A percentile compares a stretch with the other conserved stretches of the same genome.
phyloP scores from a whole-genome alignment of 2,113 vertebrate genomes.

The Daphoenositta chrysoptera region DNA sequence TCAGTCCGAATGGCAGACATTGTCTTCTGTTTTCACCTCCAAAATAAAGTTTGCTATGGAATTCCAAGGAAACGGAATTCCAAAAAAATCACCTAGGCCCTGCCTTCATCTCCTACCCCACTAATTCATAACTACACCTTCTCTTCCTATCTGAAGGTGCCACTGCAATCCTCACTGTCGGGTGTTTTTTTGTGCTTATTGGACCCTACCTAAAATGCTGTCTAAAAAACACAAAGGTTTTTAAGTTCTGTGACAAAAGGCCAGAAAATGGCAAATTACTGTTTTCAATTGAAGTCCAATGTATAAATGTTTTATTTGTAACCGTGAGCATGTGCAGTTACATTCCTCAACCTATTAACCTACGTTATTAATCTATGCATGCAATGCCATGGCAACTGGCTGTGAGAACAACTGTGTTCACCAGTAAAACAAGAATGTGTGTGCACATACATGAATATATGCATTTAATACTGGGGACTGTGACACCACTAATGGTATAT shows the following conservation, averaged over 20 bases:
- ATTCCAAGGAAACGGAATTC: neutral
- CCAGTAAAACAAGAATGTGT: neutral
- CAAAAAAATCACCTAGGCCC: neutral
- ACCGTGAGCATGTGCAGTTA: neutral
- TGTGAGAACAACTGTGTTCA: neutral
- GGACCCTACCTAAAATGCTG: neutral
- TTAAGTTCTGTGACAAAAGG: neutral
- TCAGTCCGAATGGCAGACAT: neutral
- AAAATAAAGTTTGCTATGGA: neutral
- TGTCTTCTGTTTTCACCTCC: neutral
- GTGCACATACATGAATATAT: neutral
- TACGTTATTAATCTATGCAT: neutral
- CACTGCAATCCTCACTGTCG: neutral
- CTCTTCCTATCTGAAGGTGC: neutral
- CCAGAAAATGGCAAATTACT: neutral
- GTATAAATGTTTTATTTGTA: neutral
- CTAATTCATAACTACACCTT: neutral
- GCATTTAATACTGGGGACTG: neutral
- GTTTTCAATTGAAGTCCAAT: neutral
- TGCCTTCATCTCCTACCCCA: neutral
- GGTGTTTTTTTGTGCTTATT: neutral
- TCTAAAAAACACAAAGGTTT: neutral
- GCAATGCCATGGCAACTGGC: slow-evolving; percentile 12
- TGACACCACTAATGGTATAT: neutral
- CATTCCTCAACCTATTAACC: neutral